Percentiles rank a stretch among this genome's conserved stretches.
Conservation (phyloP, 2,113 vertebrate genomes). For the Calyptommatus sinebrachiatus region DNA sequence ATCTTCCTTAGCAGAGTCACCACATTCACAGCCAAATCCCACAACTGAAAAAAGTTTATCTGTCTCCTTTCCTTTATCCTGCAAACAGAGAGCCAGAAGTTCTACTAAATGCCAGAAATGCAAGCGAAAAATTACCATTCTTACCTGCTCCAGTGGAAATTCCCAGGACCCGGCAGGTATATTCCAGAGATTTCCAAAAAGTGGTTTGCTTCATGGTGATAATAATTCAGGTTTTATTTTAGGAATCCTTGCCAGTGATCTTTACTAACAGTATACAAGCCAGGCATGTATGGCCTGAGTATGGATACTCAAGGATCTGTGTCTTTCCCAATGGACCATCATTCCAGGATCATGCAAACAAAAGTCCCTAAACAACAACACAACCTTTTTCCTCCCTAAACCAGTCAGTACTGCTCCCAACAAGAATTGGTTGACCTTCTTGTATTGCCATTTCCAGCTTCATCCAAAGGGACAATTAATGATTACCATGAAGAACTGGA, state of each 20-base stretch:
- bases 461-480: conserved; percentile 10
- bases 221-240: not conserved
- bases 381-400: not conserved
- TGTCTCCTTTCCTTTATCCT: too few relatives aligned
- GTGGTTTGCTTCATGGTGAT: not conserved
- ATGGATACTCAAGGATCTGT: not conserved
- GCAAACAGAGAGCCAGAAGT: not conserved
- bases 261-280: not conserved
- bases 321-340: not conserved
- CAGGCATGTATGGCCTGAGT: not conserved
- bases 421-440: not conserved
- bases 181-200: conserved; percentile 10
- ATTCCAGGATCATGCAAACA: not conserved
- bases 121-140: not conserved
- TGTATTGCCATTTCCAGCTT: not conserved
- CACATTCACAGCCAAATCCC: not conserved
- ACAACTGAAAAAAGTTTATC: not conserved
- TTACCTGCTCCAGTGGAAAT: conserved; percentile 16
- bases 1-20: not conserved
- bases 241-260: too few relatives aligned
- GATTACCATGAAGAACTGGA: conserved; percentile 3
- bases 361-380: too few relatives aligned
- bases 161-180: conserved; percentile 1
- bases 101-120: not conserved
- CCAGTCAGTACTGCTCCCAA: not conserved